phyloP scores from a whole-genome alignment of 2,888 invertebrate species.

The Temnothorax ravouxi region DNA sequence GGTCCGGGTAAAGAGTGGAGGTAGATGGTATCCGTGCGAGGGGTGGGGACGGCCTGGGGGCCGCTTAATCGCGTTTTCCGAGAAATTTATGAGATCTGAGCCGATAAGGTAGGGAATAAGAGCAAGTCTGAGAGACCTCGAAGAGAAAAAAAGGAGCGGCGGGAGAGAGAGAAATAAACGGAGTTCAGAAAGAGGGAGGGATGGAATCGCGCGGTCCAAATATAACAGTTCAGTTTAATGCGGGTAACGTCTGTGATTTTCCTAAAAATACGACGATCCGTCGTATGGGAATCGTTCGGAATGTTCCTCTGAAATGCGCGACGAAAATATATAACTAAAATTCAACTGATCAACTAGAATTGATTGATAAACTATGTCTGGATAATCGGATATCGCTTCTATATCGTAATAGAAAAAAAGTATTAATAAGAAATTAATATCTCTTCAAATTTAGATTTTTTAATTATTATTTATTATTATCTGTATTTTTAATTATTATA shows the following conservation, averaged over 20 bases:
- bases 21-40: constrained; percentile 56
- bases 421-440: not conserved
- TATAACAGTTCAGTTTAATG: constrained; percentile 72
- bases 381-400: not conserved
- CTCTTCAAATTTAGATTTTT: not conserved
- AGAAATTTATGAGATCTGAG: constrained; percentile 85
- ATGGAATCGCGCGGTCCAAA: constrained; percentile 68
- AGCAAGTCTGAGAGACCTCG: constrained; percentile 73
- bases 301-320: constrained; percentile 19
- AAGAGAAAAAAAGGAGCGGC: constrained; percentile 45
- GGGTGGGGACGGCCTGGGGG: constrained; percentile 71
- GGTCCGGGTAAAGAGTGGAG: constrained; percentile 60
- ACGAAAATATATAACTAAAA: no score
- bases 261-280: constrained; percentile 59
- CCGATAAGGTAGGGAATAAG: constrained; percentile 84
- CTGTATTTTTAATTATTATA: not conserved
- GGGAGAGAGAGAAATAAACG: constrained; percentile 36
- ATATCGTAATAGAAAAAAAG: not conserved
- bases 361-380: not conserved
- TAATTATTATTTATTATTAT: not conserved
- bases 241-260: constrained; percentile 65
- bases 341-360: not conserved
- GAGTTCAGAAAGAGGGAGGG: not conserved
- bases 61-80: constrained; percentile 85
- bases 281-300: constrained; percentile 41